Conservation (phyloP, 2,888 invertebrate species). For the Lycocerus yunnanus region DNA sequence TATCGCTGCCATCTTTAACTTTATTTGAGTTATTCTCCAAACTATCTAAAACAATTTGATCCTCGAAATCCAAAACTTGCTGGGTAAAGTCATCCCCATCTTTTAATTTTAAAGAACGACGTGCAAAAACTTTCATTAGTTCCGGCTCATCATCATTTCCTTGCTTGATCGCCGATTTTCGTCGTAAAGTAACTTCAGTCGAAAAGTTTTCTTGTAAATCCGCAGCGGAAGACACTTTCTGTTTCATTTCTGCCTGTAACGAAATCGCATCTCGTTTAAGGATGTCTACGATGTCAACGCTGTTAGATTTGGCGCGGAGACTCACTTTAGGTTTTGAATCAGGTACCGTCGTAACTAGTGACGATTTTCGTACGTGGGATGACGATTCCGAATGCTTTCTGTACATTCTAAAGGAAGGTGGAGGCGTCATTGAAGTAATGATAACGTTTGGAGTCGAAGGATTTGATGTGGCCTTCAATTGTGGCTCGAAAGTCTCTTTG, state of each 20-base stretch:
- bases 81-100: constrained; percentile 68
- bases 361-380: constrained; percentile 30
- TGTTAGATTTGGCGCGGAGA: constrained; percentile 61
- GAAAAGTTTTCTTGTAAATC: constrained; percentile 40
- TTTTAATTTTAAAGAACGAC: constrained; percentile 80
- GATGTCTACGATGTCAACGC: constrained; percentile 60
- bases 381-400: constrained; percentile 32
- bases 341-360: constrained; percentile 28
- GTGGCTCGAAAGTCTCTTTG: constrained; percentile 40
- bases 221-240: constrained; percentile 57
- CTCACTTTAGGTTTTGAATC: constrained; percentile 53
- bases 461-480: constrained; percentile 32
- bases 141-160: constrained; percentile 73
- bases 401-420: constrained; percentile 20
- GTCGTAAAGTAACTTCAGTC: constrained; percentile 60
- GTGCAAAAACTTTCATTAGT: constrained; percentile 80
- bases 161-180: constrained; percentile 59
- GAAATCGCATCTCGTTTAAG: constrained; percentile 41
- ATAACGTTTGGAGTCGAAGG: constrained; percentile 33
- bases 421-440: constrained; percentile 36
- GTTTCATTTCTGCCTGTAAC: constrained; percentile 46
- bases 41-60: constrained; percentile 50
- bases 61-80: constrained; percentile 59
- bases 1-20: constrained; percentile 74
- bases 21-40: constrained; percentile 55